Percentiles rank a stretch among this genome's conserved stretches.
phyloP scores from a whole-genome alignment of 2,113 vertebrate genomes.

The Brienomyrus brachyistius region DNA sequence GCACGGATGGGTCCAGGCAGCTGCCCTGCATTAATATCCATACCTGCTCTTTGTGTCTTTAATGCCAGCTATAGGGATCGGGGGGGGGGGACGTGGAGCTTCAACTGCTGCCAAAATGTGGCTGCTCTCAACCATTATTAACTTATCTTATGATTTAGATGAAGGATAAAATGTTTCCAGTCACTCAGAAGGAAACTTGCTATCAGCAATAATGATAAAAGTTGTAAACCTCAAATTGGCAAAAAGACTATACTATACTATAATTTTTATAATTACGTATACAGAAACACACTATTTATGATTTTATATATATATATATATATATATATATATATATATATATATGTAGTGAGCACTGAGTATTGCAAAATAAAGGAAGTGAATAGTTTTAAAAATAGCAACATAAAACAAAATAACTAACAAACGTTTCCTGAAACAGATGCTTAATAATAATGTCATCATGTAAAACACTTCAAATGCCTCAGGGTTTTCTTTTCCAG shows the following conservation, averaged over 20 bases:
- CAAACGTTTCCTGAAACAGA: background rate
- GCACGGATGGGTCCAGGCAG: background rate
- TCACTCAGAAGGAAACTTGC: background rate
- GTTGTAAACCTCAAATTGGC: background rate
- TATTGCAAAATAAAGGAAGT: background rate
- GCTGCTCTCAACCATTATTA: background rate
- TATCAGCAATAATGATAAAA: background rate
- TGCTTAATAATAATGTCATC: background rate
- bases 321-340: background rate
- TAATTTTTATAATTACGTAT: background rate
- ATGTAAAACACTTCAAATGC: background rate
- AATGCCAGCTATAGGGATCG: background rate
- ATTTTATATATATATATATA: background rate
- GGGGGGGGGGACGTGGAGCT: background rate
- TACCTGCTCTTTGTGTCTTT: background rate
- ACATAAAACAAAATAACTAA: background rate
- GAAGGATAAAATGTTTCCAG: background rate
- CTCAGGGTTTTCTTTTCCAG: background rate
- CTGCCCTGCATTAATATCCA: background rate
- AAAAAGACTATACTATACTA: background rate
- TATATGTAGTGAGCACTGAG: background rate
- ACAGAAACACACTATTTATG: background rate
- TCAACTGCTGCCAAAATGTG: background rate
- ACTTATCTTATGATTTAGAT: background rate
- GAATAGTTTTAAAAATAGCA: background rate